Percentiles rank a stretch among this genome's conserved stretches.
These are phyloP conservation scores for Sebastes itinus DNA, from an alignment of 2,797 vertebrate species.

Conservation along the genomic window DNA sequence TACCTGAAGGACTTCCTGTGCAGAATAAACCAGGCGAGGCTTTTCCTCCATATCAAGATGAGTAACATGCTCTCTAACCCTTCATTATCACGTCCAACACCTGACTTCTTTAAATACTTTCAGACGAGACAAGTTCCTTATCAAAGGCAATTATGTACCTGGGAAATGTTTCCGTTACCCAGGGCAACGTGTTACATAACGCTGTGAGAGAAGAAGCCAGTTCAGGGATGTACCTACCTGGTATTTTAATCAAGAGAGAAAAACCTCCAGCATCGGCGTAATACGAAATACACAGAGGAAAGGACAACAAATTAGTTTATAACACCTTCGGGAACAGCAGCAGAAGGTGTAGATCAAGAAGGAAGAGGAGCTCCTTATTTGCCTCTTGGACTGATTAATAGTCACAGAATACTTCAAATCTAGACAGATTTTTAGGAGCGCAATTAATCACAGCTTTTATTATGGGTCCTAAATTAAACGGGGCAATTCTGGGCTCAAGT, in stretches of 20 bases:
- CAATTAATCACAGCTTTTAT: constrained; percentile 64
- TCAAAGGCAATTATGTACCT: constrained; percentile 52
- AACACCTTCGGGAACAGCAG: constrained; percentile 41
- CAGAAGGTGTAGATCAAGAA: constrained; percentile 60
- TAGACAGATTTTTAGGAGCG: constrained; percentile 43
- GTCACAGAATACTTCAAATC: constrained; percentile 48
- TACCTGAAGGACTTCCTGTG: neutral
- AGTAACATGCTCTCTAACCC: constrained; percentile 41
- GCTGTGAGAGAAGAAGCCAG: neutral
- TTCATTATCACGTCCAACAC: constrained; percentile 64
- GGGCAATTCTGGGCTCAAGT: constrained; percentile 50
- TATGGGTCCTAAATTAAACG: constrained; percentile 63
- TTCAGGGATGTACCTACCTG: neutral
- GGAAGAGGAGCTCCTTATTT: constrained; percentile 51
- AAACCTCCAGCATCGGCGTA: neutral
- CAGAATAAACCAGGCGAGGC: neutral
- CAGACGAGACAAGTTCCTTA: constrained; percentile 39
- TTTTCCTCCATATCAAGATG: constrained; percentile 42
- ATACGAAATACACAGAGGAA: constrained; percentile 32
- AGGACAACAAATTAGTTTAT: constrained; percentile 45
- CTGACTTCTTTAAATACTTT: constrained; percentile 51
- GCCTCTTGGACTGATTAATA: constrained; percentile 62
- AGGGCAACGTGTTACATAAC: constrained; percentile 29
- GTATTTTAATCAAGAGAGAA: constrained; percentile 41
- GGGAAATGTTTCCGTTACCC: constrained; percentile 13